These are phyloP conservation scores for Matsumurasca onukii DNA, from an alignment of 1,140 invertebrate species.

Conservation along the genomic window DNA sequence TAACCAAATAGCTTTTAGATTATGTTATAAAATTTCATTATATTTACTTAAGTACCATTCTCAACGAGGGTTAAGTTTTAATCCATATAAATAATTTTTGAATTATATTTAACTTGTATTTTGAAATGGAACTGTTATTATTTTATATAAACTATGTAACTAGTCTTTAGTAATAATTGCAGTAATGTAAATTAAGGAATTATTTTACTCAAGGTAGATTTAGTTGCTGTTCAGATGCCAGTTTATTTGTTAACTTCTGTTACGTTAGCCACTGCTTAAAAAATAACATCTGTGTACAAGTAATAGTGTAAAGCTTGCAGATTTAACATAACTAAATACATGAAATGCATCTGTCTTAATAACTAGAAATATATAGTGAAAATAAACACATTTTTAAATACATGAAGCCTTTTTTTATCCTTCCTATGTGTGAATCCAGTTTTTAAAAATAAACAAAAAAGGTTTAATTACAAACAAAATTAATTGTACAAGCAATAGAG, in stretches of 20 bases:
- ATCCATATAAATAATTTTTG: conserved; percentile 16
- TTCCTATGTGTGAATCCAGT: too few relatives aligned
- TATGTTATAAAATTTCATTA: not conserved
- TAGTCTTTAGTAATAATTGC: conserved; percentile 24
- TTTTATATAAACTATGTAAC: conserved; percentile 22
- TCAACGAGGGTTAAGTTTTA: not conserved
- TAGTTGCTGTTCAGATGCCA: not conserved
- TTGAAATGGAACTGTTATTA: not conserved
- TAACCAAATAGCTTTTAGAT: conserved; percentile 9
- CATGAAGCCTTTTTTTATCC: too few relatives aligned
- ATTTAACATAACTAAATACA: conserved; percentile 22
- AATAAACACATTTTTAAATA: conserved; percentile 20
- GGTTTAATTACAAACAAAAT: too few relatives aligned
- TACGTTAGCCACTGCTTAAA: conserved; percentile 19
- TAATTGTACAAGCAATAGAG: too few relatives aligned
- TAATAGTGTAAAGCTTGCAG: conserved; percentile 20
- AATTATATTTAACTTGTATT: not conserved
- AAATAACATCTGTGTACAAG: conserved; percentile 1
- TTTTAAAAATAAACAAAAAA: too few relatives aligned
- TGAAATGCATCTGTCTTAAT: conserved; percentile 24
- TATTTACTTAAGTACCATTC: not conserved
- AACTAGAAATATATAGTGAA: conserved; percentile 19
- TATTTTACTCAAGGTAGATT: conserved; percentile 16
- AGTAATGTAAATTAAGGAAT: not conserved
- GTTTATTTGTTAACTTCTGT: conserved; percentile 14